Conservation (phyloP, 2,888 invertebrate genomes). For the Nephrotoma flavescens region DNA sequence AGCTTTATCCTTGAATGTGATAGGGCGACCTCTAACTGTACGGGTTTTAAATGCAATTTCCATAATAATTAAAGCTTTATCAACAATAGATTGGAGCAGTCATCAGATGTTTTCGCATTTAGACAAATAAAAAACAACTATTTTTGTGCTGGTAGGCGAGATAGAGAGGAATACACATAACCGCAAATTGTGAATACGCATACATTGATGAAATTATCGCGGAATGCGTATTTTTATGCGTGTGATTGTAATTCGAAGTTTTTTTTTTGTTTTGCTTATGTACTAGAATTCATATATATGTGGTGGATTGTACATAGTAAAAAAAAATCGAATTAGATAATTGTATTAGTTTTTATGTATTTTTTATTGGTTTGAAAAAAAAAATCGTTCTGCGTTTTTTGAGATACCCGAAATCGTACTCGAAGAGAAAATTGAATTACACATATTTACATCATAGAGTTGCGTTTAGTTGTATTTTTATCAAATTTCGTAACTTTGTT, state of each 20-base stretch:
- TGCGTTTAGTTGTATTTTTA: neutral
- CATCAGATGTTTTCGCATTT: neutral
- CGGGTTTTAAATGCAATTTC: neutral
- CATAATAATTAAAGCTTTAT: neutral
- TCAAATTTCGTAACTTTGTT: constrained; percentile 1
- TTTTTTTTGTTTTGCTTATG: neutral
- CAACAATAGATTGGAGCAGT: neutral
- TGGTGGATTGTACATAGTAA: neutral
- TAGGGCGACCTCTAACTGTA: no score
- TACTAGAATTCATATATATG: neutral
- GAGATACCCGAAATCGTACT: neutral
- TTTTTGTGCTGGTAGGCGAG: neutral
- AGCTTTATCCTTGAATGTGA: no score
- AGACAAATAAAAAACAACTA: neutral
- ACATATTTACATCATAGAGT: neutral
- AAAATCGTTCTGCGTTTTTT: neutral
- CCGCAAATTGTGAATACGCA: neutral
- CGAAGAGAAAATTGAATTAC: neutral
- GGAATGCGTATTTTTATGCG: constrained; percentile 3
- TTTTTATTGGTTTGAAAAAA: neutral
- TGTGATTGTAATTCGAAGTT: constrained; percentile 3
- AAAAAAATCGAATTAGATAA: neutral
- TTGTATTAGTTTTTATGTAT: constrained; percentile 1
- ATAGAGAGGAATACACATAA: neutral
- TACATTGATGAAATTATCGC: neutral